These are phyloP conservation scores for Channallabes apus DNA, from an alignment of 2,797 vertebrate genomes.

Conservation along the genomic window DNA sequence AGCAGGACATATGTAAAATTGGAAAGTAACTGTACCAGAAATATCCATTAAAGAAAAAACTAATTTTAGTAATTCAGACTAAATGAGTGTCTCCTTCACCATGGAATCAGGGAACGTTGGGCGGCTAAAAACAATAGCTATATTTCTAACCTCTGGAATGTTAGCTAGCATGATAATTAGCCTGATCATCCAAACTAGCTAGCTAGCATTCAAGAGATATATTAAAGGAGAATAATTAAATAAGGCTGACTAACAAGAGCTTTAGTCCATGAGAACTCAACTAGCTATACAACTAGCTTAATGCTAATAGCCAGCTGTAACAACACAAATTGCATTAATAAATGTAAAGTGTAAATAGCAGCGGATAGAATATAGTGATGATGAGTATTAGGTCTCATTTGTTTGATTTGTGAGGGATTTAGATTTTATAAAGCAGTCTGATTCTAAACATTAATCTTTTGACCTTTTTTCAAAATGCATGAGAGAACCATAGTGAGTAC, in stretches of 20 bases:
- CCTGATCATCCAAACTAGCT: neutral
- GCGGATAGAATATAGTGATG: no score
- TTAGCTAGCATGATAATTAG: neutral
- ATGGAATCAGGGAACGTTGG: neutral
- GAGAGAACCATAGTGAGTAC: neutral
- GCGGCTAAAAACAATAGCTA: neutral
- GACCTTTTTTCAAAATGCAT: neutral
- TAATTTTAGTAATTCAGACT: neutral
- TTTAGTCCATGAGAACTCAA: neutral
- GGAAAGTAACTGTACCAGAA: neutral
- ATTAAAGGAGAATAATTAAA: neutral
- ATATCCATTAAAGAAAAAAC: neutral
- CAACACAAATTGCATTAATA: no score
- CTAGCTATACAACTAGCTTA: neutral
- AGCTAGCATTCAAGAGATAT: neutral
- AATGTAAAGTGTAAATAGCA: no score
- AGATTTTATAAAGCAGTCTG: neutral
- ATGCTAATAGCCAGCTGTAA: neutral
- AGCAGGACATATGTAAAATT: neutral
- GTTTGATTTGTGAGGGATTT: neutral
- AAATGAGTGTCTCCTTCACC: neutral
- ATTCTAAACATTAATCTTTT: neutral
- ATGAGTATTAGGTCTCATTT: no score
- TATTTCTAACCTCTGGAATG: neutral
- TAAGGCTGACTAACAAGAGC: neutral